These are phyloP conservation scores for Rhopilema esculentum DNA, from an alignment of 30 jellyfish, hydroid and myxozoan genomes.

Conservation along the genomic window DNA sequence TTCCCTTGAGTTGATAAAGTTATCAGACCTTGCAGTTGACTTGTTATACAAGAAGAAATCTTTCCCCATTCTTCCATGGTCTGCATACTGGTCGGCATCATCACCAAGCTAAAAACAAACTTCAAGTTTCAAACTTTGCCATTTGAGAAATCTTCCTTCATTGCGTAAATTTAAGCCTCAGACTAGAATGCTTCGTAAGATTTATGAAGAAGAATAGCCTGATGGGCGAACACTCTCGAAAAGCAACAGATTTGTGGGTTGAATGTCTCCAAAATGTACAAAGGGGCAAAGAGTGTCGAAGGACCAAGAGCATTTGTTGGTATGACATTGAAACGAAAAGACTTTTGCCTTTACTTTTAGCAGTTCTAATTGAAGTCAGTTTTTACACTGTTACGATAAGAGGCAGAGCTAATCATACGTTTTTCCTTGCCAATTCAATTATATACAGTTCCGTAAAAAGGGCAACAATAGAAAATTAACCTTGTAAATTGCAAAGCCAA, in stretches of 20 bases:
- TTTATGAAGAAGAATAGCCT: too few species aligned
- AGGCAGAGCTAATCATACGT: too few species aligned
- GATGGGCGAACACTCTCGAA: not conserved
- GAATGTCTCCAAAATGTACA: not conserved
- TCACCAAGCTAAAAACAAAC: constrained; percentile 75
- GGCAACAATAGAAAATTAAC: too few species aligned
- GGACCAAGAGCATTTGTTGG: not conserved
- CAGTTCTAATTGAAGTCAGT: too few species aligned
- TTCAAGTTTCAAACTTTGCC: not conserved
- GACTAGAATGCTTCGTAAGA: not conserved
- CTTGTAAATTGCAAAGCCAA: constrained; percentile 96
- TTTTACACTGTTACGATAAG: too few species aligned
- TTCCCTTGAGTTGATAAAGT: constrained; percentile 94
- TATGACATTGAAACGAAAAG: not conserved
- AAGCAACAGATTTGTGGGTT: not conserved
- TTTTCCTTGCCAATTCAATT: too few species aligned
- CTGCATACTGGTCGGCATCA: constrained; percentile 76
- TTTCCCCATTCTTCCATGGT: constrained; percentile 77
- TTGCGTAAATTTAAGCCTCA: not conserved
- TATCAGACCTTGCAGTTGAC: constrained; percentile 93
- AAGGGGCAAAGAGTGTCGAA: not conserved
- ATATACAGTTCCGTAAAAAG: too few species aligned
- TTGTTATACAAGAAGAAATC: constrained; percentile 92
- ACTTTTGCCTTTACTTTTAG: too few species aligned
- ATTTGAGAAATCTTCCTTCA: not conserved